Evolutionary conservation across 1,140 invertebrate species (phyloP).

Genomic region (Drosophila navojoa): DNA sequence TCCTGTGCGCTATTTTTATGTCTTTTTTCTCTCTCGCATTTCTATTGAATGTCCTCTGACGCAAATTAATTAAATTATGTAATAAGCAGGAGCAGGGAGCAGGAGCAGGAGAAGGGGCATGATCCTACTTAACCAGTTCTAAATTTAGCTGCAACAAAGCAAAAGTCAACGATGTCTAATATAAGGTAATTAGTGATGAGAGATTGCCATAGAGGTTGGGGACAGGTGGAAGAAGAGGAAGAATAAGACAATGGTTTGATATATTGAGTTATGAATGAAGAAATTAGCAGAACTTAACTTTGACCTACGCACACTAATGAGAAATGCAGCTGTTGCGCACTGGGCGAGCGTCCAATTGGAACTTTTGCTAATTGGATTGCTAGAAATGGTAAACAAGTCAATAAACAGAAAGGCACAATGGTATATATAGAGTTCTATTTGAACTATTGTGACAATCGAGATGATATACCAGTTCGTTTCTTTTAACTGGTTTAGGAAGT

Average conservation of each 20-base stretch:
- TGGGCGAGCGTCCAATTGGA: neutral
- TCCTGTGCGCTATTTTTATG: conserved; percentile 54
- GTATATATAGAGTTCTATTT: no score
- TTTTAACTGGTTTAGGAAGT: no score
- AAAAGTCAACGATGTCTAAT: neutral
- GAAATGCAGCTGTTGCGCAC: neutral
- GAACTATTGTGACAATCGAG: no score
- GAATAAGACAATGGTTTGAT: neutral
- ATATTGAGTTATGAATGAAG: neutral
- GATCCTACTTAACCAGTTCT: conserved; percentile 59
- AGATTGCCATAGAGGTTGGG: neutral
- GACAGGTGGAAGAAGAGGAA: neutral
- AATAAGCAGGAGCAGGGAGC: conserved; percentile 22
- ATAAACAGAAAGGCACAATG: no score
- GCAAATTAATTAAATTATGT: conserved; percentile 78
- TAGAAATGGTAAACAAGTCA: no score
- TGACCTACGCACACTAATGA: neutral
- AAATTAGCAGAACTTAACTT: neutral
- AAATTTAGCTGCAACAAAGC: conserved; percentile 52
- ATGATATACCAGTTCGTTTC: no score
- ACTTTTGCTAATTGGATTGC: neutral
- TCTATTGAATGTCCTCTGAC: conserved; percentile 77
- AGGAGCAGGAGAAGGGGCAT: neutral
- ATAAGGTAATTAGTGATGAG: conserved; percentile 7
- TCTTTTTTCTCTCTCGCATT: conserved; percentile 41